A percentile compares a stretch with the other conserved stretches of the same genome.
These are phyloP conservation scores for Alosa sapidissima DNA, from an alignment of 2,797 vertebrate genomes.

Conservation along the genomic window DNA sequence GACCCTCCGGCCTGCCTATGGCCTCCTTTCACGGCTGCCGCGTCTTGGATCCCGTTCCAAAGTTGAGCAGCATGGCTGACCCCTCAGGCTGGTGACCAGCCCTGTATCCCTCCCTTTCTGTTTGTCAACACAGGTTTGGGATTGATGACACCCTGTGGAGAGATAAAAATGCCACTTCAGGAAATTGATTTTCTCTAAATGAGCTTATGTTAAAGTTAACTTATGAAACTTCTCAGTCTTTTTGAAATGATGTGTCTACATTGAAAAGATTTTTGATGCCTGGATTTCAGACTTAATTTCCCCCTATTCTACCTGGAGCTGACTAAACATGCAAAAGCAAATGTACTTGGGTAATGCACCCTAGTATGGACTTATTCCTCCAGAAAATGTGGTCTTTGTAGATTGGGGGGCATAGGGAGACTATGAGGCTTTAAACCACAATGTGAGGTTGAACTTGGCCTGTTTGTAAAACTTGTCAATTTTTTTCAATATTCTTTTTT, in stretches of 20 bases:
- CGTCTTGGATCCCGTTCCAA: background rate
- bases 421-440: constrained; percentile 73
- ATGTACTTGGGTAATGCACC: background rate
- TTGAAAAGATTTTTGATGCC: background rate
- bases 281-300: background rate
- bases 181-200: background rate
- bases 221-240: background rate
- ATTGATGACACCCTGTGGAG: background rate
- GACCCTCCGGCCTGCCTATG: constrained; percentile 25
- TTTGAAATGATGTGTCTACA: background rate
- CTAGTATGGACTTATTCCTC: background rate
- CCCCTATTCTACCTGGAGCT: background rate
- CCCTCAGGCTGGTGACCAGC: background rate
- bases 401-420: constrained; percentile 73
- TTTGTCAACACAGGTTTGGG: background rate
- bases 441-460: constrained; percentile 88
- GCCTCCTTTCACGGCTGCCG: background rate
- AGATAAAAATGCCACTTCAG: background rate
- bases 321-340: background rate
- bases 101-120: background rate
- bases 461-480: constrained; percentile 96
- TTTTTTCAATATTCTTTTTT: constrained; percentile 85
- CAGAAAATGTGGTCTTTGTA: constrained; percentile 55
- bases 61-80: background rate
- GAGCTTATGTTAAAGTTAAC: background rate